These are phyloP conservation scores for Chrysocyon brachyurus DNA, from an alignment of 2,797 vertebrate genomes.

Conservation along the genomic window DNA sequence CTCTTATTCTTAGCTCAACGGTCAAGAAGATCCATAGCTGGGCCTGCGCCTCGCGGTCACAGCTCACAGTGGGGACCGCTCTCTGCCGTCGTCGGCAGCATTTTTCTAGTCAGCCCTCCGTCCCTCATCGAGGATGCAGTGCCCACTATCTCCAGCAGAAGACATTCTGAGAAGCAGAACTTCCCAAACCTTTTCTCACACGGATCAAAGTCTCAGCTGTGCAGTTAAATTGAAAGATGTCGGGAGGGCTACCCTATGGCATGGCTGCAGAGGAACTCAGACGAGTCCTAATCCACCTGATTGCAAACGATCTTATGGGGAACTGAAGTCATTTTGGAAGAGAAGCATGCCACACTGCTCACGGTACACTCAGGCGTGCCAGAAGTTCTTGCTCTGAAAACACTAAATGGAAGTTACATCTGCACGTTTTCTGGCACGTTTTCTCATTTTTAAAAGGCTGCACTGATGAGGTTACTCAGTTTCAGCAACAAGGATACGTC, in stretches of 20 bases:
- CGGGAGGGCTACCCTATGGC: accelerated
- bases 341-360: too few species aligned
- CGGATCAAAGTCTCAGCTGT: neutral
- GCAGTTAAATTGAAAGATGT: too few species aligned
- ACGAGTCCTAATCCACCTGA: too few species aligned
- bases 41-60: accelerated
- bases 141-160: accelerated
- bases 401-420: neutral
- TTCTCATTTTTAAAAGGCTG: neutral
- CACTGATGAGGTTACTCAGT: neutral
- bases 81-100: accelerated
- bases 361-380: accelerated
- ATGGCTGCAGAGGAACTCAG: neutral
- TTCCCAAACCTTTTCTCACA: neutral
- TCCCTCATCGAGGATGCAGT: accelerated
- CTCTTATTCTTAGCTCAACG: neutral
- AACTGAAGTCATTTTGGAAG: neutral
- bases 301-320: neutral
- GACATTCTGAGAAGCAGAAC: neutral
- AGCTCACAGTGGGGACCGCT: accelerated
- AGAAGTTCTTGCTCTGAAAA: neutral
- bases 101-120: neutral
- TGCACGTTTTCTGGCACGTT: neutral
- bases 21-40: neutral
- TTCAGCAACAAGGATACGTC: neutral